Conservation (phyloP, 2,113 vertebrate genomes). For the Parotia lawesii region DNA sequence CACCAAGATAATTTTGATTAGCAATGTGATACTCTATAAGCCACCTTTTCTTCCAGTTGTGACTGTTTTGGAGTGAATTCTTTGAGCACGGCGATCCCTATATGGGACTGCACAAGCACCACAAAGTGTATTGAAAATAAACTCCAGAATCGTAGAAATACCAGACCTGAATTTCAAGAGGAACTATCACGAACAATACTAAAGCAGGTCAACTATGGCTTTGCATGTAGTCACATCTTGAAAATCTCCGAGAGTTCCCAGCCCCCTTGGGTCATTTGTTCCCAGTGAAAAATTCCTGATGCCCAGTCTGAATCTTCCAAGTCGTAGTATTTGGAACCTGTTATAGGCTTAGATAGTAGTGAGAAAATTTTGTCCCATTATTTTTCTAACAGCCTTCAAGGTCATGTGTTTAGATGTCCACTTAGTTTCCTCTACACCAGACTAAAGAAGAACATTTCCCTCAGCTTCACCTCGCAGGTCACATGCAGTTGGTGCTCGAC, state of each 20-base stretch:
- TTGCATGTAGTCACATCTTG: neutral
- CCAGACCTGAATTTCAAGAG: neutral
- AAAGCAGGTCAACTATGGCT: neutral
- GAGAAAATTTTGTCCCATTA: neutral
- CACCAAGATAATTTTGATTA: neutral
- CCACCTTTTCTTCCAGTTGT: neutral
- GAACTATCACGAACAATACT: rapidly evolving
- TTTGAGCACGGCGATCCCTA: neutral
- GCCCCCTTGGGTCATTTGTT: neutral
- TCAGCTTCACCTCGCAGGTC: neutral
- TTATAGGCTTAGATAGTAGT: neutral
- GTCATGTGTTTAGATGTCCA: neutral
- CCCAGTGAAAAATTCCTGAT: neutral
- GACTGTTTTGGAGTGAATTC: neutral
- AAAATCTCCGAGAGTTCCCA: neutral
- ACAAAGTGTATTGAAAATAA: neutral
- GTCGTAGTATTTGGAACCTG: neutral
- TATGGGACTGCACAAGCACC: neutral
- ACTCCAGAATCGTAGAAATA: neutral
- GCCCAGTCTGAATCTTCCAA: neutral
- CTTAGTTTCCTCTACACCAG: neutral
- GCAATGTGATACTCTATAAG: neutral
- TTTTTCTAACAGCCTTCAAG: neutral
- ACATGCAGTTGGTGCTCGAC: neutral
- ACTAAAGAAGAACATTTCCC: neutral